Evolutionary conservation across 1,140 invertebrate species (phyloP).

Genomic region (Drosophila parvula): DNA sequence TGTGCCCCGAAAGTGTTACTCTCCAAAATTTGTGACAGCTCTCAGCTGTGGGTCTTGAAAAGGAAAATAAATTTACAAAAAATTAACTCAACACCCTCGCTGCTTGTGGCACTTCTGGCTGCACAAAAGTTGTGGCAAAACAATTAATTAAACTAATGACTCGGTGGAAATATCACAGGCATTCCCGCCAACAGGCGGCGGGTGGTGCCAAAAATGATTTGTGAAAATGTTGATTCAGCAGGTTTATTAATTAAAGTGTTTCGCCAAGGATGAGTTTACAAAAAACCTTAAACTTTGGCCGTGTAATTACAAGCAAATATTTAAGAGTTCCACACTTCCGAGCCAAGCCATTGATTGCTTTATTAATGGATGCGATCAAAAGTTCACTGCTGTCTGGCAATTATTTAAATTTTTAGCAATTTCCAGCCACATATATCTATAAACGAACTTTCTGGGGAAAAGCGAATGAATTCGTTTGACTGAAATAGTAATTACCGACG

Average conservation of each 20-base stretch:
- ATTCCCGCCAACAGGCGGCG: neutral
- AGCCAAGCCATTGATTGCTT: conserved; percentile 37
- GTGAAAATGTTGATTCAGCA: conserved; percentile 38
- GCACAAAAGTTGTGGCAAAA: conserved; percentile 48
- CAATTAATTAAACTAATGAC: conserved; percentile 79
- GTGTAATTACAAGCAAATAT: conserved; percentile 17
- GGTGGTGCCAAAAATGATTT: conserved; percentile 37
- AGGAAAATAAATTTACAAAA: conserved; percentile 63
- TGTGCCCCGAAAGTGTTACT: conserved; percentile 45
- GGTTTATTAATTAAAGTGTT: conserved; percentile 48
- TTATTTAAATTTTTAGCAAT: conserved; percentile 53
- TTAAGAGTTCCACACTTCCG: conserved; percentile 3
- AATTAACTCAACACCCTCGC: conserved; percentile 63
- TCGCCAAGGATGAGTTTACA: conserved; percentile 22
- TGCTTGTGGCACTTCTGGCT: conserved; percentile 34
- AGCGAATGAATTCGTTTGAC: conserved; percentile 57
- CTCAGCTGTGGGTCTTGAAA: conserved; percentile 40
- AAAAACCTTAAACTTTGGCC: conserved; percentile 1
- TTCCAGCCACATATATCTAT: conserved; percentile 5
- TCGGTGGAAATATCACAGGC: conserved; percentile 55
- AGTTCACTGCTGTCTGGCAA: conserved; percentile 29
- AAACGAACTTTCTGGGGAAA: conserved; percentile 28
- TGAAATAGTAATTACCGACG: conserved; percentile 60
- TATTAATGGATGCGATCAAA: conserved; percentile 32
- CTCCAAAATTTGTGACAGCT: conserved; percentile 56